Evolutionary conservation across 2,113 vertebrate genomes (phyloP), one percentile per base, ranked within the genome.

Genomic region (Vicugna pacos): DNA sequence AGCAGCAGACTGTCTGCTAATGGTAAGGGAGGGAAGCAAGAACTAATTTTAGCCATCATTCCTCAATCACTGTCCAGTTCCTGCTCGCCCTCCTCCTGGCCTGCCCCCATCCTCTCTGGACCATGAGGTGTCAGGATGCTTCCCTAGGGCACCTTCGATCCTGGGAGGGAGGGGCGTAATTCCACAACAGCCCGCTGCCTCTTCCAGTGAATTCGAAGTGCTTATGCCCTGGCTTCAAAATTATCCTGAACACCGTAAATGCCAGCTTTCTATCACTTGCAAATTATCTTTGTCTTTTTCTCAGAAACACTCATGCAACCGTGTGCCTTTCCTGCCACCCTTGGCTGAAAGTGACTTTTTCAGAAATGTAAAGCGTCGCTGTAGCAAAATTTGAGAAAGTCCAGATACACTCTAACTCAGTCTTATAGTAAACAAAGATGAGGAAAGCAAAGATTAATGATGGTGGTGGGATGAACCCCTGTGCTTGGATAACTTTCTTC

Each of bases 31-130:
- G 75, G 93, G 58, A 90, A 89, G 46, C 38, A 91, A 69, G 75
- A 83, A 77, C 97, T 97, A 97, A 97, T 96, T 98, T 97, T 97
- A 98, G 96, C 92, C 30, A 87, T 92, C 67, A 65, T 83, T 94
- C 96, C 69, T 94, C 94, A 94, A 89, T 97, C 96, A 93, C 86
- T 93, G 97, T 95, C 96, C 91, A 91, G 96, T 80, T 64, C 50
- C 50, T 80, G 70, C 87, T 65, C 58, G 26, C 3, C 28, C 28
- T 46, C 32, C 65, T 88, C 70, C 64, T 26, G 22, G 87, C 60
- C 54, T 30, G 11, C 6, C 72, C 58, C 54, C 83, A 16, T 24
- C 60, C 42, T 90, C 67, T 54, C 81, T 42, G 54, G 28, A 73
- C 5, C 16, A 9, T 7, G 76, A 96, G 80, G 50, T 26, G 0